Percentiles rank a stretch among this genome's conserved stretches.
phyloP scores from a whole-genome alignment of 2,888 invertebrate genomes.

The Chamaedrilus cognettii region DNA sequence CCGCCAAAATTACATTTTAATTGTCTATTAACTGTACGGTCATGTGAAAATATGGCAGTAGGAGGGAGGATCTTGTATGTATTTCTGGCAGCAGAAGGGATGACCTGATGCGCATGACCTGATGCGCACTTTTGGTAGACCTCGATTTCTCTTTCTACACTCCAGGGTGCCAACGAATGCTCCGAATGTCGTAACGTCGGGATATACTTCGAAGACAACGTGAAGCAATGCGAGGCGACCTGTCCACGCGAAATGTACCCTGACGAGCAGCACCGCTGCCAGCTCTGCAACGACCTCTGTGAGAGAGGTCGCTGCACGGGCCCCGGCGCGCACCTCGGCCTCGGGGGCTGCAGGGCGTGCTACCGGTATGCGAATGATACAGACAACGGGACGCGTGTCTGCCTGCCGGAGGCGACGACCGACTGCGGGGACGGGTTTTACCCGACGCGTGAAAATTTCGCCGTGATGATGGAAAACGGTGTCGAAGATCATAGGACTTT shows the following conservation, averaged over 20 bases:
- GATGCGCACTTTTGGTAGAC: too few species aligned
- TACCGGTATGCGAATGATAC: background rate
- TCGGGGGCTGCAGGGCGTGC: background rate
- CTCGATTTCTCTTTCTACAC: too few species aligned
- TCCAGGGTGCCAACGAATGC: background rate
- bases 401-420: background rate
- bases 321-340: background rate
- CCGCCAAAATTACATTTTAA: too few species aligned
- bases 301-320: background rate
- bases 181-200: background rate
- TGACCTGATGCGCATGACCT: too few species aligned
- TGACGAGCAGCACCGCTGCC: background rate
- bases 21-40: too few species aligned
- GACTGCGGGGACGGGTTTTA: background rate
- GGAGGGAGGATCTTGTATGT: too few species aligned
- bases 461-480: background rate
- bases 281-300: background rate
- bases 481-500: too few species aligned
- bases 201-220: background rate
- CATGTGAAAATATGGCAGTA: too few species aligned
- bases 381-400: background rate
- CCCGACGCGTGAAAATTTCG: background rate
- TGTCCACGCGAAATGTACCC: conserved; percentile 2
- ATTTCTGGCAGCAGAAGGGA: too few species aligned
- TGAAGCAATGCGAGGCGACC: background rate